These are phyloP conservation scores for Strix aluco DNA, from an alignment of 2,113 vertebrate genomes.

Conservation along the genomic window DNA sequence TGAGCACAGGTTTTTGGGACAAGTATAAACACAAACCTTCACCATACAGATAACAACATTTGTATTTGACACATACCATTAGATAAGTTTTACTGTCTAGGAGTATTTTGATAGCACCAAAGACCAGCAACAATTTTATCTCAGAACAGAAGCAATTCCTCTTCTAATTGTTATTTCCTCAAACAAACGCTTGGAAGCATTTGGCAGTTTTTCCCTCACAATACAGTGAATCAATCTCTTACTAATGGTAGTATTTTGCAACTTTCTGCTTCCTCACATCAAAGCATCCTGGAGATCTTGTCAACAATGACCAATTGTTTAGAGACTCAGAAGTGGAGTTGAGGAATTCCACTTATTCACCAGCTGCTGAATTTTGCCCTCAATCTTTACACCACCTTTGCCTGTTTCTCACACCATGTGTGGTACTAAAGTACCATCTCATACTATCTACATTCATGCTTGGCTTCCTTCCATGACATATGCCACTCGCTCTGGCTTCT, in stretches of 20 bases:
- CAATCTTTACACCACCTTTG: neutral
- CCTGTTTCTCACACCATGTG: neutral
- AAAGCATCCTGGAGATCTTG: constrained; percentile 23
- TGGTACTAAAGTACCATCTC: neutral
- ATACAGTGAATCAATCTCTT: neutral
- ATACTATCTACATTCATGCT: neutral
- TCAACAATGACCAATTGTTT: constrained; percentile 16
- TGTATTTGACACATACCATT: neutral
- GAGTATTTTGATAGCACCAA: neutral
- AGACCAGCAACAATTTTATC: neutral
- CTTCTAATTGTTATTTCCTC: neutral
- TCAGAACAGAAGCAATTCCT: neutral
- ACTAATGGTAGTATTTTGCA: neutral
- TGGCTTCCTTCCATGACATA: neutral
- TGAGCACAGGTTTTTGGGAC: neutral
- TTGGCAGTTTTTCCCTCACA: neutral
- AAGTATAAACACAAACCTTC: neutral
- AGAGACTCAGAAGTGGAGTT: neutral
- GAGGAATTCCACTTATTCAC: constrained; percentile 20
- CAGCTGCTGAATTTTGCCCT: neutral
- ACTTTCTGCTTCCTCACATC: constrained; percentile 14
- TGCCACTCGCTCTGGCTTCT: neutral
- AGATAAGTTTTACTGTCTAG: neutral
- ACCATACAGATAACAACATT: neutral
- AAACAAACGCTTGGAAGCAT: neutral